Percentiles rank a stretch among this genome's conserved stretches.
These are phyloP conservation scores for Gerris lacustris DNA, from an alignment of 2,888 invertebrate species.

Conservation along the genomic window DNA sequence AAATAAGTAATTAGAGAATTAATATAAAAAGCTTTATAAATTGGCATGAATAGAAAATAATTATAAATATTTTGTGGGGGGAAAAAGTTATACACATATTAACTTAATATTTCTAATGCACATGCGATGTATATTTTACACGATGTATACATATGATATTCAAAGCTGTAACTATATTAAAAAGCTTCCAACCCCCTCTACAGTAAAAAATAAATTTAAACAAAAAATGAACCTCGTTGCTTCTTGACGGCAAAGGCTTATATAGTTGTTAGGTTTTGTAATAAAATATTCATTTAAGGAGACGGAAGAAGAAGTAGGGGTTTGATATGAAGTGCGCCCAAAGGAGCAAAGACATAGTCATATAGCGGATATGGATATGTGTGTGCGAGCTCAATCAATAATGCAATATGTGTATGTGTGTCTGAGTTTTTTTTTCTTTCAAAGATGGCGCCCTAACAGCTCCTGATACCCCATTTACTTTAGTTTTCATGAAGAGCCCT, in stretches of 20 bases:
- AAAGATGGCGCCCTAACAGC: constrained; percentile 3
- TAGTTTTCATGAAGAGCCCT: constrained; percentile 5
- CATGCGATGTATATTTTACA: too few species aligned
- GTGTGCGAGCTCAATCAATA: neutral
- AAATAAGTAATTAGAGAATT: too few species aligned
- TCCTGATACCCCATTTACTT: constrained; percentile 7
- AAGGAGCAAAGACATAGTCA: neutral
- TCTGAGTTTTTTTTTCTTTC: neutral
- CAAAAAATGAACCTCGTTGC: too few species aligned
- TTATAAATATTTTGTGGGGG: too few species aligned
- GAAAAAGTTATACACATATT: too few species aligned
- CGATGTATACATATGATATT: too few species aligned
- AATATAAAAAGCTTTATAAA: too few species aligned
- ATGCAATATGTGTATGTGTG: neutral
- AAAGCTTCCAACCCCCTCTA: too few species aligned
- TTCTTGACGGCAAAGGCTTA: neutral
- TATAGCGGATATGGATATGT: neutral
- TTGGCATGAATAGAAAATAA: too few species aligned
- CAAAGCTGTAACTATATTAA: too few species aligned
- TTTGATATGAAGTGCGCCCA: neutral
- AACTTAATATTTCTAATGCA: too few species aligned
- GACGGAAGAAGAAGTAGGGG: neutral
- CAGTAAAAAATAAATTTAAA: too few species aligned
- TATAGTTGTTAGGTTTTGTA: neutral
- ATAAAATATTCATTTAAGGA: constrained; percentile 1